Base-by-base conservation (phyloP, 2,888 invertebrate species). In the Venusia cambrica region DNA sequence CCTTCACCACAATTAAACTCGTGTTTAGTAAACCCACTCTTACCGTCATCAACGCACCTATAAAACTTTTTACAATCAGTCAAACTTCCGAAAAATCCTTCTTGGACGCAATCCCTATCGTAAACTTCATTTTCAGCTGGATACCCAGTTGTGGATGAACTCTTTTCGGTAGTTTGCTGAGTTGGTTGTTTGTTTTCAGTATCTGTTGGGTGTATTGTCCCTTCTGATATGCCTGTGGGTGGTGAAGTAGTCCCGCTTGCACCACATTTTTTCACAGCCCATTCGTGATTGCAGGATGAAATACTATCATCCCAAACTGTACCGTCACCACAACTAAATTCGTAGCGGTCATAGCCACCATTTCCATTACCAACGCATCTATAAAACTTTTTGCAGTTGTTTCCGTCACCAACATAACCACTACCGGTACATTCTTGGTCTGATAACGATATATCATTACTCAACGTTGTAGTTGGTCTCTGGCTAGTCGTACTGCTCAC, bases 41-140 rank as follows among this genome's bases (percentile, higher is more conserved):
- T 71, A 10, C 81, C 84, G 45, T 84, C 79, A 42, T 79, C 73
- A 0, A 92, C 91, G 58, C 93, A 93, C 51, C 92, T 83, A 50
- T 91, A 92, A 71, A 93, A 93, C 63, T 90, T 92, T 42, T 81
- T 88, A 53, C 93, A 93, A 52, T 92, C 85, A 9, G 73, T 53
- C 37, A 37, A 24, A 51, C 70, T 72, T 56, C 90, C 88, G 56
- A 89, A 89, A 59, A 91, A 93, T 11, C 92, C 92, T 42, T 49
- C 51, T 10, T 24, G 25, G 11, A 15, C 15, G 35, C 52, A 52
- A 14, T 39, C 6, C 10, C 27, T 32, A 15, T 26, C 21, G 6
- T 4, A 33, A 11, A 29, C 26, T 21, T 33, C 41, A 16, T 27
- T 34, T 33, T 18, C 39, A 8, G 32, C 12, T 2, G 31, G 14